These are phyloP conservation scores for Ormyrus nitidulus DNA, from an alignment of 2,888 invertebrate genomes.

Conservation along the genomic window DNA sequence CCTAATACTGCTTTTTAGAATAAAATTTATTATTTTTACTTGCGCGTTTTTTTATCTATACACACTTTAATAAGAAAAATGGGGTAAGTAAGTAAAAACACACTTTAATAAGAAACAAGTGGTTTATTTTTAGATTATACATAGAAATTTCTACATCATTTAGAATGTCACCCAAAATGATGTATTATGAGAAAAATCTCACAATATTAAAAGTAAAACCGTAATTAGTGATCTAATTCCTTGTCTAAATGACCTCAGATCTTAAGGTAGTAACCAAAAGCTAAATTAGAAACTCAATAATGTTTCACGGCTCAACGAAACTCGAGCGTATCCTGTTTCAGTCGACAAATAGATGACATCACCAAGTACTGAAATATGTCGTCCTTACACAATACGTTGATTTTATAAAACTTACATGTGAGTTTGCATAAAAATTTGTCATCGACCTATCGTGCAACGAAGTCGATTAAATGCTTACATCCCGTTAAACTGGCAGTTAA, in stretches of 20 bases:
- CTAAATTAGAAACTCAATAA: background rate
- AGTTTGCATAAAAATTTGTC: conserved; percentile 13
- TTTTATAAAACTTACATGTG: conserved; percentile 27
- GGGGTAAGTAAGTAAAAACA: too few species aligned
- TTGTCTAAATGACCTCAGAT: conserved; percentile 4
- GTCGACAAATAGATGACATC: conserved; percentile 8
- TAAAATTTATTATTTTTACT: too few species aligned
- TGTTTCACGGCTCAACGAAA: background rate
- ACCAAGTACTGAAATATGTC: conserved; percentile 4
- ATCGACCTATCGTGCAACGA: conserved; percentile 28
- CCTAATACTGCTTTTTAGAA: too few species aligned
- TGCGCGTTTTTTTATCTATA: too few species aligned
- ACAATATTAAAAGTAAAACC: background rate
- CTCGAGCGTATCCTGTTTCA: conserved; percentile 15
- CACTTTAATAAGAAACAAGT: too few species aligned
- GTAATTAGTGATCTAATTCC: conserved; percentile 1
- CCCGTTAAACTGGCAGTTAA: background rate
- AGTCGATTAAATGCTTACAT: conserved; percentile 16
- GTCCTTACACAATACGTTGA: background rate
- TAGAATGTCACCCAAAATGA: conserved; percentile 22
- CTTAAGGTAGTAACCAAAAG: conserved; percentile 2
- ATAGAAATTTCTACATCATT: conserved; percentile 43
- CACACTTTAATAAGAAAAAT: too few species aligned
- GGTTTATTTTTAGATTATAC: conserved; percentile 9
- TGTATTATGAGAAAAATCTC: conserved; percentile 1